A percentile compares a stretch with the other conserved stretches of the same genome.
phyloP scores from a whole-genome alignment of 2,888 invertebrate genomes.

The Timema cristinae region DNA sequence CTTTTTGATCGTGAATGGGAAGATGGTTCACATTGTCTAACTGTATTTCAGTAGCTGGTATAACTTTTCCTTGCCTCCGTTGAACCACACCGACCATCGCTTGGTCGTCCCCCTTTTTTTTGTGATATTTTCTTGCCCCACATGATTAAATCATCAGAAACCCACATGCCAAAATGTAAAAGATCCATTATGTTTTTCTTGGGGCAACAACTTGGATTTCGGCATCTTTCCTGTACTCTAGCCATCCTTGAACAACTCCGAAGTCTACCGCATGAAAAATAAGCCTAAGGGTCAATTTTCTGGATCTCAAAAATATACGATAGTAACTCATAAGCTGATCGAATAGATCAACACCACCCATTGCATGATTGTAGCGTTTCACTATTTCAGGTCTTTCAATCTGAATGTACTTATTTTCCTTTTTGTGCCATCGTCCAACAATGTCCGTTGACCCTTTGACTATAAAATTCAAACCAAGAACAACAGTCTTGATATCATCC shows the following conservation, averaged over 20 bases:
- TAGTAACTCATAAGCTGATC: constrained; percentile 20
- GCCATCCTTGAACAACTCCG: constrained; percentile 32
- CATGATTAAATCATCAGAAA: neutral
- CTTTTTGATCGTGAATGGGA: neutral
- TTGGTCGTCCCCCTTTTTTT: neutral
- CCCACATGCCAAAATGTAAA: neutral
- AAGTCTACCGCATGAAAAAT: constrained; percentile 32
- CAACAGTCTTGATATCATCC: neutral
- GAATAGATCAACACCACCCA: constrained; percentile 8
- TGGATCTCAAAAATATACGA: constrained; percentile 31
- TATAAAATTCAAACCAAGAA: constrained; percentile 4
- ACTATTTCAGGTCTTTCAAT: constrained; percentile 35
- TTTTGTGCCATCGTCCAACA: constrained; percentile 28
- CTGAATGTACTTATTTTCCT: constrained; percentile 32
- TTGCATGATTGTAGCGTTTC: constrained; percentile 34
- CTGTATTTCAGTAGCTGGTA: too few species aligned
- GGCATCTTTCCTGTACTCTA: constrained; percentile 30
- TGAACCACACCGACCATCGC: neutral
- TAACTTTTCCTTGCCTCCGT: neutral
- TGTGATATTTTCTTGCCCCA: neutral
- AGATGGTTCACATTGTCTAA: neutral
- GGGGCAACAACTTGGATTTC: neutral
- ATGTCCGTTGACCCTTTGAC: neutral
- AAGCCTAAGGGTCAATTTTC: constrained; percentile 30
- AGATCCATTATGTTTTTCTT: neutral